phyloP scores from a whole-genome alignment of 2,113 vertebrate species.

The Crotophaga sulcirostris region DNA sequence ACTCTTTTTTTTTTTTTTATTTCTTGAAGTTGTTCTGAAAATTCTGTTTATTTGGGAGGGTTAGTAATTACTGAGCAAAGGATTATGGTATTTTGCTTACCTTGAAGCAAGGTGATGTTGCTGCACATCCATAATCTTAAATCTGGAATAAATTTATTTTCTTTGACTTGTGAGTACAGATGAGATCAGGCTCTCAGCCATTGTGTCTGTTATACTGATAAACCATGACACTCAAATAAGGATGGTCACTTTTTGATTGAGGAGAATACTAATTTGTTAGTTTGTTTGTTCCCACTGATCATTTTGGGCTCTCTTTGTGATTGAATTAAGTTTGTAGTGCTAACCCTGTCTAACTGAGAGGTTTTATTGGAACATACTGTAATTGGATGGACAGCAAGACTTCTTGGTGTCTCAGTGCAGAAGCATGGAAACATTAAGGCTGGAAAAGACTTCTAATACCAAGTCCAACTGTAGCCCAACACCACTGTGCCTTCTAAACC shows the following conservation, averaged over 20 bases:
- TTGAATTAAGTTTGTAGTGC: background rate
- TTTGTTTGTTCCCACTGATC: background rate
- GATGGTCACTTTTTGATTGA: background rate
- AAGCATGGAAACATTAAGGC: no score
- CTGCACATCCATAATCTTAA: background rate
- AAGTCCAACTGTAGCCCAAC: no score
- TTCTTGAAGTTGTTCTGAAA: background rate
- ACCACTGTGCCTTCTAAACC: no score
- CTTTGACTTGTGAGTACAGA: background rate
- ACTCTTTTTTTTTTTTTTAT: background rate
- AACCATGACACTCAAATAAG: background rate
- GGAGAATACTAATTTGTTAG: background rate
- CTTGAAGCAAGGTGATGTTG: background rate
- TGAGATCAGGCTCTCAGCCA: background rate
- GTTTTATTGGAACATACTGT: background rate
- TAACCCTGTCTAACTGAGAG: fast-evolving
- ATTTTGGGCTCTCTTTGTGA: background rate
- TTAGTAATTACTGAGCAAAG: background rate
- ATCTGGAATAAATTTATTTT: background rate
- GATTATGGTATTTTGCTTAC: background rate
- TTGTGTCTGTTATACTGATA: no score
- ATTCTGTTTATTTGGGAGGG: no score
- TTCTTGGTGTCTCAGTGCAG: no score
- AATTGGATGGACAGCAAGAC: no score
- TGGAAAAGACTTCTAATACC: no score